Evolutionary conservation across 2,797 vertebrate genomes (phyloP).

Genomic region (Acanthiza pusilla): DNA sequence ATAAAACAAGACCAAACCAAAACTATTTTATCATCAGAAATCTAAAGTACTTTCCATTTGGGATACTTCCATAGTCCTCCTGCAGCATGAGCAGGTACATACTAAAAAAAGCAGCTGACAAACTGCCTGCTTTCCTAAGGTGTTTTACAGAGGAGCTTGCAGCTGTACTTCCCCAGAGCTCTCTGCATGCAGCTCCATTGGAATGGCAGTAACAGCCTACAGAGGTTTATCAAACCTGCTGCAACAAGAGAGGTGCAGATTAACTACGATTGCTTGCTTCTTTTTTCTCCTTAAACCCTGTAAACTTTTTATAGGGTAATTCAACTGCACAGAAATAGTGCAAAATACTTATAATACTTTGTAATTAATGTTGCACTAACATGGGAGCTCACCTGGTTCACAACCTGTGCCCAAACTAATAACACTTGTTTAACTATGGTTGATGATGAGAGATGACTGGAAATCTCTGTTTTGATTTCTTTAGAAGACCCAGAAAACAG

Average conservation of each 20-base stretch:
- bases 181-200: not conserved
- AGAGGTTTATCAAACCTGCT: not conserved
- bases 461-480: not conserved
- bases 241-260: not conserved
- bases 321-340: not conserved
- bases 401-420: not conserved
- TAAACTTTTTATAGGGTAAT: not conserved
- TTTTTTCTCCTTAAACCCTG: rapidly evolving
- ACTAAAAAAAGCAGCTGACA: not conserved
- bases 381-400: not conserved
- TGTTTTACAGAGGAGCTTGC: not conserved
- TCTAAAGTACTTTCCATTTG: not conserved
- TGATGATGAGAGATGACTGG: not conserved
- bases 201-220: not conserved
- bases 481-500: not conserved
- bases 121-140: not conserved
- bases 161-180: not conserved
- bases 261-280: not conserved
- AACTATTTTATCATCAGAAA: not conserved
- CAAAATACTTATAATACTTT: not conserved
- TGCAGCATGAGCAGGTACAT: not conserved
- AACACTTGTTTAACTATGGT: not conserved
- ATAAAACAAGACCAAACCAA: not conserved
- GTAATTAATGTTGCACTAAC: not conserved
- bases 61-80: not conserved